These are phyloP conservation scores for Sander vitreus DNA, from an alignment of 2,113 vertebrate species.

Conservation along the genomic window DNA sequence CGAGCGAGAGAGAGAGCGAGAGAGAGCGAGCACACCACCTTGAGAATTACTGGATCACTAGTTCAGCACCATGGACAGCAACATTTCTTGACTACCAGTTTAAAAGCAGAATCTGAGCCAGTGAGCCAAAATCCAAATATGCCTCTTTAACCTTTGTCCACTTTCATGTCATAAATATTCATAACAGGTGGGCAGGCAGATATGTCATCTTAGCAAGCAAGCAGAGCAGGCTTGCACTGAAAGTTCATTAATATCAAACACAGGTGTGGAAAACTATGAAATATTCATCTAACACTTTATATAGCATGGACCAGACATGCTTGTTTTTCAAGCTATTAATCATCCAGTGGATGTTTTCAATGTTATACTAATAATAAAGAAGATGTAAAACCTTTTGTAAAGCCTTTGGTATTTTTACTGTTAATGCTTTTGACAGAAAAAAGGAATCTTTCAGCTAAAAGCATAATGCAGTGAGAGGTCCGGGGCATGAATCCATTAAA, in stretches of 20 bases:
- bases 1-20: not conserved
- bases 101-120: constrained; percentile 23
- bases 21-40: not conserved
- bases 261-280: constrained; percentile 57
- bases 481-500: constrained; percentile 11
- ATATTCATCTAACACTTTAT: constrained; percentile 58
- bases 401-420: constrained; percentile 16
- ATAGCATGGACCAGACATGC: constrained; percentile 24
- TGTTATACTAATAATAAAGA: not conserved
- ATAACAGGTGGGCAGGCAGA: constrained; percentile 59
- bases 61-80: constrained; percentile 79
- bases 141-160: constrained; percentile 65
- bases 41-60: constrained; percentile 8
- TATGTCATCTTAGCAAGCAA: constrained; percentile 59
- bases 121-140: constrained; percentile 47
- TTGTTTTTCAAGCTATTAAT: constrained; percentile 46
- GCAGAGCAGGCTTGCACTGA: constrained; percentile 45
- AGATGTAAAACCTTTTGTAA: constrained; percentile 26
- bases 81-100: constrained; percentile 30
- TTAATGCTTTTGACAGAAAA: constrained; percentile 26
- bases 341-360: constrained; percentile 28
- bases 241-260: constrained; percentile 72
- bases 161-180: constrained; percentile 69
- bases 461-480: not conserved
- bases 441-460: not conserved